Evolutionary conservation across 2,888 invertebrate genomes (phyloP).

Genomic region (Lottia gigantea): DNA sequence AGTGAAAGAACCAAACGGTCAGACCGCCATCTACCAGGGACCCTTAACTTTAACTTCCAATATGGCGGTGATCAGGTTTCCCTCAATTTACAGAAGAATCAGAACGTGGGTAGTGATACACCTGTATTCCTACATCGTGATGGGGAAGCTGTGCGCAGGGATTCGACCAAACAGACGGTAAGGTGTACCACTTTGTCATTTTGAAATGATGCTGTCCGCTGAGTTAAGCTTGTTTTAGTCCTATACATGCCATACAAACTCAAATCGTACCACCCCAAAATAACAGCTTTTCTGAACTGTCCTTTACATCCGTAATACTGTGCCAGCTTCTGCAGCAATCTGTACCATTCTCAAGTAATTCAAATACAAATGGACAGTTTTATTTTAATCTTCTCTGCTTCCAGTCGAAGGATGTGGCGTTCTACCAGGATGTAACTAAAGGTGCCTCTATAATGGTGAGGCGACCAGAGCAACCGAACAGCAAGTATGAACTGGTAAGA

Average conservation of each 20-base stretch:
- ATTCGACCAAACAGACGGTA: slow-evolving; percentile 1
- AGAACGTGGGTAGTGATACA: not conserved
- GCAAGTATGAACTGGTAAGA: slow-evolving; percentile 15
- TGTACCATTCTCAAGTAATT: too few species aligned
- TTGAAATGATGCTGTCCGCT: too few species aligned
- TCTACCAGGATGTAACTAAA: slow-evolving; percentile 19
- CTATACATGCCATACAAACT: too few species aligned
- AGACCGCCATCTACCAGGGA: not conserved
- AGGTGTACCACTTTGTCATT: too few species aligned
- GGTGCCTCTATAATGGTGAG: slow-evolving; percentile 19
- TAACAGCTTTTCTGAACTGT: too few species aligned
- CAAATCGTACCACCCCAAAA: too few species aligned
- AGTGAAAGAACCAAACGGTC: not conserved
- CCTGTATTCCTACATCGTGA: slow-evolving; percentile 4
- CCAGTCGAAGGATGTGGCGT: slow-evolving; percentile 5
- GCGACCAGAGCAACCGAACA: not conserved
- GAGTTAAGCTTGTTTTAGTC: too few species aligned
- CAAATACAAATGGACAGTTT: too few species aligned
- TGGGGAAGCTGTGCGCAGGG: not conserved
- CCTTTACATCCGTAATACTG: too few species aligned
- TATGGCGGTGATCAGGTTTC: slow-evolving; percentile 1
- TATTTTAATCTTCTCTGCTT: not conserved
- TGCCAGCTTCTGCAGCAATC: too few species aligned
- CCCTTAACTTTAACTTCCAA: not conserved
- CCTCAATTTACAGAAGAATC: not conserved